Percentiles rank a stretch among this genome's conserved stretches.
phyloP scores from a whole-genome alignment of 2,113 vertebrate species.

The Oreamnos americanus region DNA sequence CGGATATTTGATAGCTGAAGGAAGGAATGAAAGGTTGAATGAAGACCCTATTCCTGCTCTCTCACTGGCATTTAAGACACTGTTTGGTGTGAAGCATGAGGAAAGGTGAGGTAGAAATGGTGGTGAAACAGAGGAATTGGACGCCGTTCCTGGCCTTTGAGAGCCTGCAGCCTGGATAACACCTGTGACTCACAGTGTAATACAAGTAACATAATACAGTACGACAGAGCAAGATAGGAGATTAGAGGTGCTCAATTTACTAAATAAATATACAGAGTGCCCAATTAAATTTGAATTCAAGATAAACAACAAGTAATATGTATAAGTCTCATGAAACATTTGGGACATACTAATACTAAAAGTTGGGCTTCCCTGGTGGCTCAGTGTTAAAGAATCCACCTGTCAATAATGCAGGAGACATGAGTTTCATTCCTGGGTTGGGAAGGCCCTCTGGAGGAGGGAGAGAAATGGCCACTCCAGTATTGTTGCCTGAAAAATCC shows the following conservation, averaged over 20 bases:
- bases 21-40: background rate
- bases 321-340: background rate
- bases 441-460: background rate
- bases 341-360: background rate
- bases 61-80: background rate
- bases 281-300: background rate
- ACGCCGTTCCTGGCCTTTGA: background rate
- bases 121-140: background rate
- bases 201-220: too few relatives aligned
- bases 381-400: background rate
- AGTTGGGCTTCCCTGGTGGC: background rate
- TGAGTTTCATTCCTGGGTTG: background rate
- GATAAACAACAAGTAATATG: background rate
- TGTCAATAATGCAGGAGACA: background rate
- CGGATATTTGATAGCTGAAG: background rate
- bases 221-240: background rate
- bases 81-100: background rate
- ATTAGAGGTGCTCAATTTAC: background rate
- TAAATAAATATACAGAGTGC: background rate
- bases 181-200: background rate
- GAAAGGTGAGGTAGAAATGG: background rate
- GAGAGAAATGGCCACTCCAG: background rate
- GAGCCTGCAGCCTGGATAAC: background rate
- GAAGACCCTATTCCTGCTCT: background rate
- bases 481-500: background rate